Conservation (phyloP, 1,140 invertebrate genomes). For the Ectropis grisescens region DNA sequence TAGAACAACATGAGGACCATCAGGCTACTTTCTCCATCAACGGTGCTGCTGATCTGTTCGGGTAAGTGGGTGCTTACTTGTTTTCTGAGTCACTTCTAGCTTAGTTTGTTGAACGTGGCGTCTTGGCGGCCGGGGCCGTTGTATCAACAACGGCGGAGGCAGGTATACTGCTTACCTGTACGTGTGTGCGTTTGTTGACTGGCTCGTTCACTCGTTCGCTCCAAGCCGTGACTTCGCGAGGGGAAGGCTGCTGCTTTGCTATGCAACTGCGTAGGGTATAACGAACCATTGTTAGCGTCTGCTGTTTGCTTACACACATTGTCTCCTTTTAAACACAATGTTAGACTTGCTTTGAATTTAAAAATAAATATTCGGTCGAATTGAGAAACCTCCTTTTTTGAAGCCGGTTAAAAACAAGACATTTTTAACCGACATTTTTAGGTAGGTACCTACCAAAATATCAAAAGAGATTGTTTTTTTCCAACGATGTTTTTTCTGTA, state of each 20-base stretch:
- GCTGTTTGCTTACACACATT: too few species aligned
- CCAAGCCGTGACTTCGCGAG: slow-evolving; percentile 1
- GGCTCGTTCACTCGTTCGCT: background rate
- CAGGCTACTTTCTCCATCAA: slow-evolving; percentile 56
- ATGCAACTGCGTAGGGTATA: background rate
- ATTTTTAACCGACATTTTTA: too few species aligned
- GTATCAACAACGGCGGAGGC: slow-evolving; percentile 21
- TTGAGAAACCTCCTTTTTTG: too few species aligned
- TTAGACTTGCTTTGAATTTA: too few species aligned
- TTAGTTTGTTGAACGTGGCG: slow-evolving; percentile 6
- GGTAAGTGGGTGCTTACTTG: slow-evolving; percentile 59
- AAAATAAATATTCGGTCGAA: background rate
- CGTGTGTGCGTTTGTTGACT: slow-evolving; percentile 17
- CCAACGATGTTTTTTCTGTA: too few species aligned
- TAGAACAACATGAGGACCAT: slow-evolving; percentile 41
- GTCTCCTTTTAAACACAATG: too few species aligned
- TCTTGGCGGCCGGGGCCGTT: slow-evolving; percentile 12
- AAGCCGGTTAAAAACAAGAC: too few species aligned
- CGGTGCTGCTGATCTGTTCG: slow-evolving; percentile 57
- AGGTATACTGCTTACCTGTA: background rate
- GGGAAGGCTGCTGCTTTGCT: background rate
- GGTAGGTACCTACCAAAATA: too few species aligned
- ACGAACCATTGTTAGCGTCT: background rate
- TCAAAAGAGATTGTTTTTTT: too few species aligned
- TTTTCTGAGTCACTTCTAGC: slow-evolving; percentile 45